phyloP scores from a whole-genome alignment of 2,113 vertebrate genomes.

The Gallinago paraguaiae region DNA sequence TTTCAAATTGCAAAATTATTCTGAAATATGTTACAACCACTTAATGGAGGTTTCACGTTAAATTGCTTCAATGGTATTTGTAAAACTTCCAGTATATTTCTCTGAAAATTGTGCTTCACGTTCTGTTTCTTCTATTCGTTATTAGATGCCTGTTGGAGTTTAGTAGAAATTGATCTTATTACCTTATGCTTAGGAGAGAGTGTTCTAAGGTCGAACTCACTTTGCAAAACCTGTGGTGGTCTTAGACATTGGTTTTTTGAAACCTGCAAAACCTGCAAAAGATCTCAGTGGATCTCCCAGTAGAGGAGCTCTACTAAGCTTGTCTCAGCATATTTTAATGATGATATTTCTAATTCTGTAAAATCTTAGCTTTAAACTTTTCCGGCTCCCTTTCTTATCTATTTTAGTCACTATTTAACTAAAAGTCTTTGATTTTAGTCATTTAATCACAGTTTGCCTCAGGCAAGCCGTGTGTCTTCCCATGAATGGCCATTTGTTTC shows the following conservation, averaged over 20 bases:
- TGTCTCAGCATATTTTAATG: background rate
- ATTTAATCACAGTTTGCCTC: conserved; percentile 5
- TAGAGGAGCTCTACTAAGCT: background rate
- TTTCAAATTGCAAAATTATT: too few relatives aligned
- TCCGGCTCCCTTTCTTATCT: background rate
- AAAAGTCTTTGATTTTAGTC: conserved; percentile 1
- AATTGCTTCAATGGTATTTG: too few relatives aligned
- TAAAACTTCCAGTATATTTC: too few relatives aligned
- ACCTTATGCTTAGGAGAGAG: too few relatives aligned
- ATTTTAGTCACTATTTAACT: background rate
- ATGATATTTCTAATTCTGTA: background rate
- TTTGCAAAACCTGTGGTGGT: background rate
- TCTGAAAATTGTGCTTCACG: too few relatives aligned
- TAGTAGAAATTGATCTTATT: too few relatives aligned
- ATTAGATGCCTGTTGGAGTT: too few relatives aligned
- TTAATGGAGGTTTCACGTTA: too few relatives aligned
- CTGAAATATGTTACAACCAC: too few relatives aligned
- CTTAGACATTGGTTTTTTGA: background rate
- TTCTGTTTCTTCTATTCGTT: too few relatives aligned
- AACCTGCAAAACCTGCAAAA: background rate
- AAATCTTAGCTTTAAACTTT: background rate
- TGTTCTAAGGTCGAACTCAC: background rate
- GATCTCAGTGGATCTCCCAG: background rate
- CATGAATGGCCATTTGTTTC: background rate
- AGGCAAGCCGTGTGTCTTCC: background rate